These are phyloP conservation scores for Pseudopleuronectes americanus DNA, from an alignment of 2,797 vertebrate genomes.

Conservation along the genomic window DNA sequence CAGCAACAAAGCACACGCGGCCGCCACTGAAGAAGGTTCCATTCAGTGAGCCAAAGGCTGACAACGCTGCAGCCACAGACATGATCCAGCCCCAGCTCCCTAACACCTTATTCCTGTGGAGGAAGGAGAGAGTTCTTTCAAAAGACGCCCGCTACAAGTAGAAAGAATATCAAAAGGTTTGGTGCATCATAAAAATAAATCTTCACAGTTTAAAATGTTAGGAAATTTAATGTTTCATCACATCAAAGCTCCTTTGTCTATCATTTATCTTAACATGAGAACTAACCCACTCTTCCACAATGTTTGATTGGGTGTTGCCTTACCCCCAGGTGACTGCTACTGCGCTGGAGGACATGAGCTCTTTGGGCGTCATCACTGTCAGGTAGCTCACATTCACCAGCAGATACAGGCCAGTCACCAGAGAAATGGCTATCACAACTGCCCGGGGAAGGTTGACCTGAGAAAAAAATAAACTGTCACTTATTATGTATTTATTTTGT, in stretches of 20 bases:
- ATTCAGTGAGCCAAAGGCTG: slow-evolving; percentile 88
- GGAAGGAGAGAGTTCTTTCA: not conserved
- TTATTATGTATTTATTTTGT: too few species aligned
- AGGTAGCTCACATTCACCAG: slow-evolving; percentile 93
- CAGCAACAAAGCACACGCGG: slow-evolving; percentile 88
- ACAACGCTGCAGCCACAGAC: slow-evolving; percentile 88
- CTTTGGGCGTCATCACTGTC: slow-evolving; percentile 86
- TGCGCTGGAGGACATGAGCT: slow-evolving; percentile 88
- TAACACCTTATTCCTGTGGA: slow-evolving; percentile 87
- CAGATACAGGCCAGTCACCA: slow-evolving; percentile 90
- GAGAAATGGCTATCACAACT: slow-evolving; percentile 88
- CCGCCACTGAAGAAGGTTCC: slow-evolving; percentile 90
- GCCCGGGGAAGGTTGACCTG: slow-evolving; percentile 91
- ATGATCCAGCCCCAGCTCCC: slow-evolving; percentile 92
- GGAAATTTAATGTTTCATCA: not conserved
- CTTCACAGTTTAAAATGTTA: not conserved
- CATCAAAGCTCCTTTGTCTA: not conserved
- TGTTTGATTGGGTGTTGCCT: slow-evolving; percentile 48
- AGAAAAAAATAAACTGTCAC: too few species aligned
- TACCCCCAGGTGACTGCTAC: slow-evolving; percentile 93
- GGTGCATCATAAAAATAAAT: too few species aligned
- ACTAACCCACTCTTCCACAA: not conserved
- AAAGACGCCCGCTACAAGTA: not conserved
- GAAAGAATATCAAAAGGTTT: not conserved
- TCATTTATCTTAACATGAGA: not conserved